phyloP scores from a whole-genome alignment of 2,113 vertebrate genomes.

The Cyprinus carpio region DNA sequence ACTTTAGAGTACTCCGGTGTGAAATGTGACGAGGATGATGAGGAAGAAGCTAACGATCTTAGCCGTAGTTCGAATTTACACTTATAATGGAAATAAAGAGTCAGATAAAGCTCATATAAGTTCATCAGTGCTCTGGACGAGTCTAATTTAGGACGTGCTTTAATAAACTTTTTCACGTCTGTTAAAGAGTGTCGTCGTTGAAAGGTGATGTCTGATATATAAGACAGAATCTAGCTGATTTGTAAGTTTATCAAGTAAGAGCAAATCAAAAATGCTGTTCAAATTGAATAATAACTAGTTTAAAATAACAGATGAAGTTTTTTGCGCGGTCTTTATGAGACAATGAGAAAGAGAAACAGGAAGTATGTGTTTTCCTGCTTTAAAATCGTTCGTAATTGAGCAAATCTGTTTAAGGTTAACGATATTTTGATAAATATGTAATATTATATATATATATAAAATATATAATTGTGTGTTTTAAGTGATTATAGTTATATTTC shows the following conservation, averaged over 20 bases:
- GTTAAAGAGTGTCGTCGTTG: not conserved
- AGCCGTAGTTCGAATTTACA: conserved; percentile 26
- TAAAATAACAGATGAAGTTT: not conserved
- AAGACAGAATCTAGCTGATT: not conserved
- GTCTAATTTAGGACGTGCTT: not conserved
- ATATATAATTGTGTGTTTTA: not conserved
- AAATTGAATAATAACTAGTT: too few species aligned
- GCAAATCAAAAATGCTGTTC: not conserved
- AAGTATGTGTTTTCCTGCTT: not conserved
- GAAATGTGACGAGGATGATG: conserved; percentile 6
- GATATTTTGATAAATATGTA: not conserved
- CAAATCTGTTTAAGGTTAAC: not conserved
- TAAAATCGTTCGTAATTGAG: not conserved
- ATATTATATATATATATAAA: too few species aligned
- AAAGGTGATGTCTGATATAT: not conserved
- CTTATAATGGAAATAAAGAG: not conserved
- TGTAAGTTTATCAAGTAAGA: not conserved
- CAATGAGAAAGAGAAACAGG: not conserved
- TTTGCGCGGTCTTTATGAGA: not conserved
- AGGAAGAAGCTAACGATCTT: conserved; percentile 20
- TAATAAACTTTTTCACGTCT: not conserved
- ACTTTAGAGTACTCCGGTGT: conserved; percentile 10
- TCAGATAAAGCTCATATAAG: not conserved
- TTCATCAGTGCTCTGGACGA: too few species aligned
- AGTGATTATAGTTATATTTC: not conserved